Evolutionary conservation across 2,113 vertebrate genomes (phyloP).

Genomic region (Ivindomyrus marchei): DNA sequence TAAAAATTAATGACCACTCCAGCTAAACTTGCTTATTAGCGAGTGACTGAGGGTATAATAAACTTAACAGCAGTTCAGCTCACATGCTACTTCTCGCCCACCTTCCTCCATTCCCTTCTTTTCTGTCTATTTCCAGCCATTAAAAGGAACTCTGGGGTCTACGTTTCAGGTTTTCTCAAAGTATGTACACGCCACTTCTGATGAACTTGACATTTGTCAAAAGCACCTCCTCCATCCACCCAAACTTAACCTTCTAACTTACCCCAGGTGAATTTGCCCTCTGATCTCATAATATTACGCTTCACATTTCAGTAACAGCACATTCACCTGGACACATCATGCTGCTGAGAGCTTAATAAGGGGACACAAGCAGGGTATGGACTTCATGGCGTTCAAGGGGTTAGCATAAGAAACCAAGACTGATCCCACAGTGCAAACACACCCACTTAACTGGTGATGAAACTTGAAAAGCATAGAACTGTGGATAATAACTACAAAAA

Average conservation of each 20-base stretch:
- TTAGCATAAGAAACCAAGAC: neutral
- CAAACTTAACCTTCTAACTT: neutral
- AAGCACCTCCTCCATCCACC: neutral
- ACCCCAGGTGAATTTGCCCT: neutral
- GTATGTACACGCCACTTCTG: constrained; percentile 1
- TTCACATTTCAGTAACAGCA: neutral
- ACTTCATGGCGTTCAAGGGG: neutral
- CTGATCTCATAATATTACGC: neutral
- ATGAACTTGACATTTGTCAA: neutral
- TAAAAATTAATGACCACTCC: neutral
- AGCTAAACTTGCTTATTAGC: neutral
- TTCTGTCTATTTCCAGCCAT: neutral
- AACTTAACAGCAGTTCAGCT: neutral
- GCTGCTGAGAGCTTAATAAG: neutral
- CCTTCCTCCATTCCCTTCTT: constrained; percentile 6
- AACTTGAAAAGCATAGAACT: neutral
- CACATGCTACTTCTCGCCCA: neutral
- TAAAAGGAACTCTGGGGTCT: neutral
- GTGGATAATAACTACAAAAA: neutral
- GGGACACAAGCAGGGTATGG: neutral
- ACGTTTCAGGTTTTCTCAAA: neutral
- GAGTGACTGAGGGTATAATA: neutral
- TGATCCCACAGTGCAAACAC: neutral
- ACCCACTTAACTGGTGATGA: neutral
- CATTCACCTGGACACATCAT: neutral